These are phyloP conservation scores for Crocallis elinguaria DNA, from an alignment of 2,888 invertebrate genomes.

Conservation along the genomic window DNA sequence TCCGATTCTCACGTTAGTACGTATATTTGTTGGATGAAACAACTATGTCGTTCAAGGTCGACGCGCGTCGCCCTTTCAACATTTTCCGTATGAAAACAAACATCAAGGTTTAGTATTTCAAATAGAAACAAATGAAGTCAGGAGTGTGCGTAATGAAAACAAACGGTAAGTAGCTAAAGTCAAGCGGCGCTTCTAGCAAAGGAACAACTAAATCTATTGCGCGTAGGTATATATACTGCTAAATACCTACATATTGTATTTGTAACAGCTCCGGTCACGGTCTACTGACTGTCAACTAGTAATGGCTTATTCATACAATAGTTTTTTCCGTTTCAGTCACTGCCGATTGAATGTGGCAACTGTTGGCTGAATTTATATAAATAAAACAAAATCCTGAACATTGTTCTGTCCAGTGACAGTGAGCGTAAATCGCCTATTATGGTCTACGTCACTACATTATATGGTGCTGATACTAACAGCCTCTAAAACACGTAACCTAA, in stretches of 20 bases:
- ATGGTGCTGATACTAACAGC: neutral
- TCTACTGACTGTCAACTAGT: conserved; percentile 16
- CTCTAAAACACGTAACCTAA: conserved; percentile 2
- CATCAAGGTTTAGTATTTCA: neutral
- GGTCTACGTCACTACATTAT: neutral
- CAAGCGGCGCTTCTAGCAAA: neutral
- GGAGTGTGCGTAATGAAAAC: neutral
- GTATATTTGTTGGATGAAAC: no score
- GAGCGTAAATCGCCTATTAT: neutral
- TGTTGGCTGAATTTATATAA: neutral
- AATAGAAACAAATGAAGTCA: neutral
- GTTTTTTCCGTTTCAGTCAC: conserved; percentile 23
- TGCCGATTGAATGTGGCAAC: conserved; percentile 8
- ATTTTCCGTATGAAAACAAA: neutral
- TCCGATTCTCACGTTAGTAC: no score
- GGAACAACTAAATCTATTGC: conserved; percentile 5
- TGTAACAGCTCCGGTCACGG: conserved; percentile 17
- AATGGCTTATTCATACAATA: conserved; percentile 22
- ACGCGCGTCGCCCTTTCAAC: neutral
- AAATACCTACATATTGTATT: conserved; percentile 13
- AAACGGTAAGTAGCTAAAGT: neutral
- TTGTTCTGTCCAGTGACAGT: neutral
- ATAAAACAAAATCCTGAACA: no score
- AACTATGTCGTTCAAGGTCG: neutral
- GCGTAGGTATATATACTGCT: no score